These are phyloP conservation scores for Calcarius lapponicus DNA, from an alignment of 2,797 vertebrate genomes.

Conservation along the genomic window DNA sequence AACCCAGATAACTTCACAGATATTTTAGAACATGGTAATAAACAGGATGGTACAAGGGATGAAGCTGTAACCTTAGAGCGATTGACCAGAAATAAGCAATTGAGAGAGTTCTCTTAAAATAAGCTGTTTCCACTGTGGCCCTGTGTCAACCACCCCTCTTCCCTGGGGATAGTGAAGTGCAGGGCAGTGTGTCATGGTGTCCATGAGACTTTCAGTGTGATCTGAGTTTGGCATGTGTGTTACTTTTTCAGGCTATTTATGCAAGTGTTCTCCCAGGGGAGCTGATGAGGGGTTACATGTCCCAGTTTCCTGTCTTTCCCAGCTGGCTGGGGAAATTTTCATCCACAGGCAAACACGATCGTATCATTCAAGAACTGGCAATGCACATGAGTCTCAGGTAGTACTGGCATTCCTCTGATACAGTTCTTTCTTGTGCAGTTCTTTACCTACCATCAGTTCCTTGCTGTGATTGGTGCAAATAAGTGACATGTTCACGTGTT, in stretches of 20 bases:
- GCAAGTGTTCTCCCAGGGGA: conserved; percentile 96
- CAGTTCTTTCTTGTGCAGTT: neutral
- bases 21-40: neutral
- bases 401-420: neutral
- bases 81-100: neutral
- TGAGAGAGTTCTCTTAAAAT: neutral
- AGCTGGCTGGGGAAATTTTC: conserved; percentile 96
- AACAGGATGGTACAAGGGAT: neutral
- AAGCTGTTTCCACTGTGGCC: neutral
- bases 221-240: neutral
- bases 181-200: neutral
- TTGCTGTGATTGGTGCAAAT: neutral
- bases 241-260: conserved; percentile 87
- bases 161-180: neutral
- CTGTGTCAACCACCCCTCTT: neutral
- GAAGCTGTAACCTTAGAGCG: neutral
- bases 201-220: neutral
- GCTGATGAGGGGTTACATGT: conserved; percentile 96
- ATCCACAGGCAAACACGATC: conserved; percentile 87
- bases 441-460: neutral
- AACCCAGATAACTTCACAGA: neutral
- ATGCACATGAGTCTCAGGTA: conserved; percentile 95
- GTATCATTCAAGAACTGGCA: conserved; percentile 89
- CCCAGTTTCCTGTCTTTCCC: conserved; percentile 91
- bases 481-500: neutral